phyloP scores from a whole-genome alignment of 92 coral and sea anemone species.

The Scolanthus callimorphus region DNA sequence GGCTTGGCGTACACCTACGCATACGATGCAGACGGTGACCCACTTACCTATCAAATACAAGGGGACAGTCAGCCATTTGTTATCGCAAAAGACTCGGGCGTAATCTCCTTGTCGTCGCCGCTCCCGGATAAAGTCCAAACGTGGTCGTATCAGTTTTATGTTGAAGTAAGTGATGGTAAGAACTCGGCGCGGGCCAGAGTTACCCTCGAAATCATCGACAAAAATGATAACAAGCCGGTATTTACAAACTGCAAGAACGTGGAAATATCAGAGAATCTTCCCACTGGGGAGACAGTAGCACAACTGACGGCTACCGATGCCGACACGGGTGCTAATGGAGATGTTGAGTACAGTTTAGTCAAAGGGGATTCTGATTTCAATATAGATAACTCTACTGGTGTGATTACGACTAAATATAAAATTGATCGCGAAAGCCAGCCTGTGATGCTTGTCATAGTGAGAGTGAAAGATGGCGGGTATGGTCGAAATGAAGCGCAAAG shows the following conservation, averaged over 20 bases:
- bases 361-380: constrained; percentile 41
- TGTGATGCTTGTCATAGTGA: constrained; percentile 34
- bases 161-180: constrained; percentile 56
- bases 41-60: constrained; percentile 30
- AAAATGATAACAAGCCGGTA: constrained; percentile 48
- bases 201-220: constrained; percentile 39
- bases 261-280: constrained; percentile 54
- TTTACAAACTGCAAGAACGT: constrained; percentile 49
- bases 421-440: constrained; percentile 66
- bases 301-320: constrained; percentile 60
- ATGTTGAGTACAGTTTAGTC: constrained; percentile 67
- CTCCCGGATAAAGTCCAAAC: constrained; percentile 20
- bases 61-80: constrained; percentile 50
- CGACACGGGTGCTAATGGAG: constrained; percentile 53
- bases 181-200: constrained; percentile 22
- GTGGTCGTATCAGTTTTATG: constrained; percentile 55
- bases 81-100: constrained; percentile 38
- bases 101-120: constrained; percentile 31
- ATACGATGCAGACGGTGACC: constrained; percentile 48
- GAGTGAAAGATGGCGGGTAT: constrained; percentile 81
- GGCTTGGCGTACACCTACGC: constrained; percentile 64
- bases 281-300: constrained; percentile 59
- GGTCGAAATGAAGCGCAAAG: constrained; percentile 28
- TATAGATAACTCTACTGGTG: constrained; percentile 78
- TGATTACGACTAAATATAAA: constrained; percentile 29